A percentile compares a stretch with the other conserved stretches of the same genome.
Evolutionary conservation across 2,888 invertebrate species (phyloP).

Genomic region (Tipula unca): DNA sequence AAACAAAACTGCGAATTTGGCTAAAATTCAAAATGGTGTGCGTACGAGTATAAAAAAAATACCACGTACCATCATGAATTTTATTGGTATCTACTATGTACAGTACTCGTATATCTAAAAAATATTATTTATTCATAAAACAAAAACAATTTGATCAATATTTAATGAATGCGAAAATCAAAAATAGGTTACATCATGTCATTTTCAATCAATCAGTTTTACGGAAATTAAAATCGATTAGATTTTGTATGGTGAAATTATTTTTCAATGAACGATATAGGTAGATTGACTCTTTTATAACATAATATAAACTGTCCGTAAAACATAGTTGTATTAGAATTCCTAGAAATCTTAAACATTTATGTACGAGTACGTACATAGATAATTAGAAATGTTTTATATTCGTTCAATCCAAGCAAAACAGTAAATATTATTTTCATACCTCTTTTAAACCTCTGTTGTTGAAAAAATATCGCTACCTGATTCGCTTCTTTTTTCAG

Average conservation of each 20-base stretch:
- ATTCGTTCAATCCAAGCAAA: too few species aligned
- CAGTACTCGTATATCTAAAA: background rate
- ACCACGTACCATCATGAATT: background rate
- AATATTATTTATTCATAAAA: background rate
- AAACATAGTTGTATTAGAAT: too few species aligned
- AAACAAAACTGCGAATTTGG: background rate
- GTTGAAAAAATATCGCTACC: too few species aligned
- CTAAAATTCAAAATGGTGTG: background rate
- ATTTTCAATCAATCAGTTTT: slow-evolving; percentile 8
- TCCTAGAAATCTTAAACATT: too few species aligned
- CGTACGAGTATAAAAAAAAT: background rate
- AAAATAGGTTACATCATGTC: slow-evolving; percentile 1
- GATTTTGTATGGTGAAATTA: background rate
- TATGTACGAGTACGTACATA: too few species aligned
- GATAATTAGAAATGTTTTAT: too few species aligned
- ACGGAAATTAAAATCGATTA: background rate
- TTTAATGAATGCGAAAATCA: slow-evolving; percentile 14
- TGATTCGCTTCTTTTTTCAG: too few species aligned
- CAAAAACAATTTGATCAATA: background rate
- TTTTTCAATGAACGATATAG: background rate
- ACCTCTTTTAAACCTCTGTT: too few species aligned
- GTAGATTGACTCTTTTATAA: too few species aligned
- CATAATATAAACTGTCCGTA: too few species aligned
- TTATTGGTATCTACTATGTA: background rate
- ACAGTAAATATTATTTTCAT: too few species aligned